These are phyloP conservation scores for Euglossa dilemma DNA, from an alignment of 1,140 invertebrate genomes.

Conservation along the genomic window DNA sequence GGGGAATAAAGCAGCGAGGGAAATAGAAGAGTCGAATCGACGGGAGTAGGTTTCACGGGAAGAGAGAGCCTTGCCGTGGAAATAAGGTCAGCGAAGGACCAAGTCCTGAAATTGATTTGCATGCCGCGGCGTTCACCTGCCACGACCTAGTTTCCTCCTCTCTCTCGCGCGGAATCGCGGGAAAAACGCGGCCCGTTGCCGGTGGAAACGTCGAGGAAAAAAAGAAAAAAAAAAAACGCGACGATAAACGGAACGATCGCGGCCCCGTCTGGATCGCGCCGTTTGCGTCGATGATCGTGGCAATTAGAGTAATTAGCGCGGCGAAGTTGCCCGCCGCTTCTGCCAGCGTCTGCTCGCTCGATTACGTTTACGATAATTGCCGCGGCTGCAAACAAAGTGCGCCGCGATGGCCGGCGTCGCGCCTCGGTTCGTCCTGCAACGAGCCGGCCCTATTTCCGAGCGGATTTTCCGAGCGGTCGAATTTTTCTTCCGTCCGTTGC, in stretches of 20 bases:
- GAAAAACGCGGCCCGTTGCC: not conserved
- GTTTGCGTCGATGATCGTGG: not conserved
- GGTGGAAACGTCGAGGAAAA: conserved; percentile 33
- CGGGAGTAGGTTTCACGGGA: no score
- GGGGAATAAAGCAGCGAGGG: not conserved
- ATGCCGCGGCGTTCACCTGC: conserved; percentile 49
- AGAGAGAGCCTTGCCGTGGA: not conserved
- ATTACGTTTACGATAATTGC: conserved; percentile 9
- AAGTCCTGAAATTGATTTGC: conserved; percentile 51
- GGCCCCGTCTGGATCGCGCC: not conserved
- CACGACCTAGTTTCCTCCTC: conserved; percentile 41
- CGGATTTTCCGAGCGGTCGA: no score
- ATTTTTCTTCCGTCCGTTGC: no score
- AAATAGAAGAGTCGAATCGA: not conserved
- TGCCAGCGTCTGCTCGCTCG: not conserved
- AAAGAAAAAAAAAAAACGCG: no score
- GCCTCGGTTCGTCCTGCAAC: no score
- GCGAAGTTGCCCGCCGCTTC: not conserved
- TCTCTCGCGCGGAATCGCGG: conserved; percentile 13
- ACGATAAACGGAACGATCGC: not conserved
- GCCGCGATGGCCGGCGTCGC: no score
- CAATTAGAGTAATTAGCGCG: conserved; percentile 6
- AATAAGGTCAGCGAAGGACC: conserved; percentile 20
- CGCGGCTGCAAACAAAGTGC: not conserved
- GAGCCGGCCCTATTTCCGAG: no score